Evolutionary conservation across 1,140 invertebrate species (phyloP).

Genomic region (Drosophila paulistorum): DNA sequence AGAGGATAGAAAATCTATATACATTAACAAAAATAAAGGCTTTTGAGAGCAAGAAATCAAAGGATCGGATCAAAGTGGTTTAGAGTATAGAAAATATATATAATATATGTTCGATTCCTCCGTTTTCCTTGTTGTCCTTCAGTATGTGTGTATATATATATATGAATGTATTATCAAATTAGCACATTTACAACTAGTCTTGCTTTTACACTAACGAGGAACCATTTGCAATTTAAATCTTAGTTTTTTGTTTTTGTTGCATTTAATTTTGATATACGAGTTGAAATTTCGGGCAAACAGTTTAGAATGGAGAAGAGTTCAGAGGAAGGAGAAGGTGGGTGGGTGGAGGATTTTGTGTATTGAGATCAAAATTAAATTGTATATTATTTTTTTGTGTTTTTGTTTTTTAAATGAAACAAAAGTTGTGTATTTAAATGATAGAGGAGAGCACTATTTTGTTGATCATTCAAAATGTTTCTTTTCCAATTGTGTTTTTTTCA

Average conservation of each 20-base stretch:
- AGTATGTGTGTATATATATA: neutral
- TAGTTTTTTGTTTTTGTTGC: constrained; percentile 42
- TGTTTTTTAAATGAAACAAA: neutral
- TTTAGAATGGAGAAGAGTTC: constrained; percentile 19
- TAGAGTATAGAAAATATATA: constrained; percentile 18
- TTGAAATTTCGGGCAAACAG: constrained; percentile 73
- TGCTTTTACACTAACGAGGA: constrained; percentile 77
- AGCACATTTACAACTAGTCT: constrained; percentile 74
- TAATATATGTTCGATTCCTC: constrained; percentile 39
- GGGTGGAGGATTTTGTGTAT: constrained; percentile 28
- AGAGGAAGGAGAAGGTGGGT: neutral
- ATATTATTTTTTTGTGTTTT: neutral
- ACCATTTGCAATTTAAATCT: constrained; percentile 76
- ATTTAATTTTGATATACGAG: constrained; percentile 74
- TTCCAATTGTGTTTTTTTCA: constrained; percentile 18
- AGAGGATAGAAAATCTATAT: constrained; percentile 42
- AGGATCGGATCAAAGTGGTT: neutral
- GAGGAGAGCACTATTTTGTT: constrained; percentile 7
- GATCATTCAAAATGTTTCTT: constrained; percentile 43
- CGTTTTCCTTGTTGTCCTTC: constrained; percentile 17
- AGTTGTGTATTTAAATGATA: no score
- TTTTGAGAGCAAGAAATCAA: constrained; percentile 5
- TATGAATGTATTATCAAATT: constrained; percentile 48
- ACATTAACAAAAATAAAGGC: constrained; percentile 44
- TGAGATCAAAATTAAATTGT: constrained; percentile 78